phyloP scores from a whole-genome alignment of 2,113 vertebrate species.

The Morone chrysops region DNA sequence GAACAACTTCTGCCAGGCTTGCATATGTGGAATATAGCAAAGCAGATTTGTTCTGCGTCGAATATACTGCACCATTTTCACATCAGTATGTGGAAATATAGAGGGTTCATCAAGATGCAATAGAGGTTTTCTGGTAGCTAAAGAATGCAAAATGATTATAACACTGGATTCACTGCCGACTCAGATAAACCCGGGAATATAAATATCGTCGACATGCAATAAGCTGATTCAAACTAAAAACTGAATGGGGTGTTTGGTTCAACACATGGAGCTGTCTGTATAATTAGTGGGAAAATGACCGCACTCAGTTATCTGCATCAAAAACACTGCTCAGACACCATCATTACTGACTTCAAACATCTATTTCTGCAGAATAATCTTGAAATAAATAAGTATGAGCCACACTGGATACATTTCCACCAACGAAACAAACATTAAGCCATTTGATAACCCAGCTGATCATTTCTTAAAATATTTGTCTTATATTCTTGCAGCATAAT shows the following conservation, averaged over 20 bases:
- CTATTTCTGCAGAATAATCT: conserved; percentile 2
- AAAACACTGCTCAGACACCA: background rate
- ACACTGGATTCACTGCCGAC: background rate
- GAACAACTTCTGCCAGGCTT: conserved; percentile 40
- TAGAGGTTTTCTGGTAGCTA: background rate
- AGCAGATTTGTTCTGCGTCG: conserved; percentile 2
- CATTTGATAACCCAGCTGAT: background rate
- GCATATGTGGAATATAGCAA: conserved; percentile 36
- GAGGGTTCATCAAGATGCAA: background rate
- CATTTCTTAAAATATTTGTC: background rate
- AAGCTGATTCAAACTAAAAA: conserved; percentile 8
- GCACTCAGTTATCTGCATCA: background rate
- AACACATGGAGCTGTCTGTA: background rate
- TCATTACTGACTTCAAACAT: background rate
- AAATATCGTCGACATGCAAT: background rate
- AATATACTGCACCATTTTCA: background rate
- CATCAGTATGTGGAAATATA: background rate
- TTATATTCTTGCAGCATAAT: conserved; percentile 3
- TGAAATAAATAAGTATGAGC: background rate
- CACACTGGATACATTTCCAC: background rate
- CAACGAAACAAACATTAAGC: background rate
- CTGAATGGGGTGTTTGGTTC: background rate
- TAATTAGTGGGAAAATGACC: background rate
- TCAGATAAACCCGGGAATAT: background rate
- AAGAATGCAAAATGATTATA: background rate